Conservation (phyloP, 2,888 invertebrate genomes). For the Sceliomorpha sp. region DNA sequence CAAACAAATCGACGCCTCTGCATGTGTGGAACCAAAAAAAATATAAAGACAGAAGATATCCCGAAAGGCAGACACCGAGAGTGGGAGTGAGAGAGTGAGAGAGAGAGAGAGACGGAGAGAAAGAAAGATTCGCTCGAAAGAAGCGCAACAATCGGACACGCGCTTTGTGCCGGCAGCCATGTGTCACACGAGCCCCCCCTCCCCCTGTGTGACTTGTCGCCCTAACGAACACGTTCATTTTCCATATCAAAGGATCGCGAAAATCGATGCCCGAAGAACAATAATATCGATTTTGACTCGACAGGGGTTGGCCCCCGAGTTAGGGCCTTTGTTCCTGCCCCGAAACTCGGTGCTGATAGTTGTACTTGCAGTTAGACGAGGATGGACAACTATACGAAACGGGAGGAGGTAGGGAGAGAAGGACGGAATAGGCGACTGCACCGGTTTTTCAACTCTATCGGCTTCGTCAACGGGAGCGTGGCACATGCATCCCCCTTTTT, state of each 20-base stretch:
- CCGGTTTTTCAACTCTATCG: conserved; percentile 19
- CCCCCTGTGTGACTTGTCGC: conserved; percentile 36
- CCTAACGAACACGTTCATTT: conserved; percentile 48
- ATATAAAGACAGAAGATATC: no score
- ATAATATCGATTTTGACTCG: conserved; percentile 39
- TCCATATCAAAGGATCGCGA: conserved; percentile 52
- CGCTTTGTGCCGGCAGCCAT: conserved; percentile 49
- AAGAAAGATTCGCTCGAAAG: conserved; percentile 48
- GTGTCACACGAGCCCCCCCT: conserved; percentile 43
- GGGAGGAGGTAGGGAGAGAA: conserved; percentile 6
- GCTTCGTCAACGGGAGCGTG: conserved; percentile 27
- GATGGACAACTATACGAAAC: no score
- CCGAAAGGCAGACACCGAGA: no score
- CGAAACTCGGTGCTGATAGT: conserved; percentile 23
- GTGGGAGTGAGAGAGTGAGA: no score
- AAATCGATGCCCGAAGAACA: conserved; percentile 51
- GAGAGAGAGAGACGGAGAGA: no score
- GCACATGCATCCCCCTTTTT: conserved; percentile 20
- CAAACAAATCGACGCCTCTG: conserved; percentile 51
- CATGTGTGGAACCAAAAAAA: conserved; percentile 23
- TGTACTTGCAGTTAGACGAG: no score
- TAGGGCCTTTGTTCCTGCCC: conserved; percentile 47
- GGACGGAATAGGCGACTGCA: conserved; percentile 4
- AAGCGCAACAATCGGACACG: conserved; percentile 56
- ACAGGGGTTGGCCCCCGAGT: conserved; percentile 42